A percentile compares a stretch with the other conserved stretches of the same genome.
Evolutionary conservation across 2,797 vertebrate species (phyloP).

Genomic region (Otolemur crassicaudatus): DNA sequence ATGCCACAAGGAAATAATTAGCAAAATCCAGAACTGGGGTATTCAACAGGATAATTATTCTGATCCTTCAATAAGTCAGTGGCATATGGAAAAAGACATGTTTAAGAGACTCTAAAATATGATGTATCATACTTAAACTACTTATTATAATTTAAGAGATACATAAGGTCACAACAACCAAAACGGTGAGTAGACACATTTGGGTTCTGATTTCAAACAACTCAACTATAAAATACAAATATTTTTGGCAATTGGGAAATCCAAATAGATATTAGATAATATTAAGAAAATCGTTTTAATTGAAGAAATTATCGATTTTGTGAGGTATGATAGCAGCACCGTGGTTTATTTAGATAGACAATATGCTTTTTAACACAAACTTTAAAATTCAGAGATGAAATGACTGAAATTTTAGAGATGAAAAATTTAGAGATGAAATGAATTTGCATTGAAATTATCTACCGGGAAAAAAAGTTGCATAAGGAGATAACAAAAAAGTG

Average conservation of each 20-base stretch:
- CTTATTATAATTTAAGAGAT: neutral
- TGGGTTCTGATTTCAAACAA: slow-evolving; percentile 56
- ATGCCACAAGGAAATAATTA: neutral
- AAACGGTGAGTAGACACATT: neutral
- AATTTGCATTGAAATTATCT: slow-evolving; percentile 46
- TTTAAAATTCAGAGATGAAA: slow-evolving; percentile 38
- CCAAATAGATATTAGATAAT: slow-evolving; percentile 3
- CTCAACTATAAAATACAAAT: neutral
- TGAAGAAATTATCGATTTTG: slow-evolving; percentile 50
- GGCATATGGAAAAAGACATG: neutral
- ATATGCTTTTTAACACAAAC: slow-evolving; percentile 8
- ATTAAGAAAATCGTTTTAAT: slow-evolving; percentile 31
- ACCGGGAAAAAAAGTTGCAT: slow-evolving; percentile 27
- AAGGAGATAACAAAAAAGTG: slow-evolving; percentile 15
- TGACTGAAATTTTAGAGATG: neutral
- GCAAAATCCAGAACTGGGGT: slow-evolving; percentile 22
- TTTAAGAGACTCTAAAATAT: neutral
- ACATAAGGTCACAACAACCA: neutral
- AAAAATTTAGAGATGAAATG: slow-evolving; percentile 20
- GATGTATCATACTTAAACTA: neutral
- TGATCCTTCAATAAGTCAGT: neutral
- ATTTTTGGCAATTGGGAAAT: slow-evolving; percentile 24
- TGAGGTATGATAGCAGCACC: neutral
- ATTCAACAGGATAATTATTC: neutral
- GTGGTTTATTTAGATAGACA: slow-evolving; percentile 26